Evolutionary conservation across 2,888 invertebrate genomes (phyloP), one percentile per base, ranked within the genome.

Genomic region (Anoplius nigerrimus): DNA sequence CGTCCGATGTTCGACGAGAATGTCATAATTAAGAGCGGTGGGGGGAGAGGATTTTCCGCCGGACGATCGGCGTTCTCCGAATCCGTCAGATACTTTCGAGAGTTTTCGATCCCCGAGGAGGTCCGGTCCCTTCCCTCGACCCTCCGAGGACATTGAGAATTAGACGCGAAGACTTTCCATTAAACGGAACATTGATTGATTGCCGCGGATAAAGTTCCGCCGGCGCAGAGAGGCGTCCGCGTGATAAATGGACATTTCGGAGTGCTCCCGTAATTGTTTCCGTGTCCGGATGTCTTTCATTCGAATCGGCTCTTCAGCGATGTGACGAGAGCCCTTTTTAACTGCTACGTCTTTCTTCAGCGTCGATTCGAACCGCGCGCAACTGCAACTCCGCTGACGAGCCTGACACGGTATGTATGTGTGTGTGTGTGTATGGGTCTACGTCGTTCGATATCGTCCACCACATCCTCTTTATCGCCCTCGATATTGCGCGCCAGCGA

Each of bases 111-210:
- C 34, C 20, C 55, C 62, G 55, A 55, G 54, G 42, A 61, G 61
- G 48, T 61, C 61, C 48, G 13, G 24, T 6, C 34, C 11, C 34
- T 34, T 34, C 11, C 34, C 11, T 1, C 34, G 46, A 34, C 34
- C 34, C 34, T 34, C 34, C 11, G 66, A 74, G 55, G 68, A 66
- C 66, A 74, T 57, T 65, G 62, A 64, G 69, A 75, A 79, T 79
- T 76, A 76, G 76, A 69, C 69, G 71, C 60, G 61, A 78, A 80
- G 73, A 80, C 76, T 81, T 83, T 82, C 81, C 77, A 78, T 81
- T 82, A 81, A 81, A 80, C 57, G 69, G 69, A 82, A 78, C 80
- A 82, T 82, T 82, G 82, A 83, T 82, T 78, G 82, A 82, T 83
- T 72, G 72, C 66, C 51, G 48, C 46, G 76, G 75, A 77, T 81